Evolutionary conservation across 2,888 invertebrate genomes (phyloP), one percentile per base, ranked within the genome.

Genomic region (Euzetes globulus): DNA sequence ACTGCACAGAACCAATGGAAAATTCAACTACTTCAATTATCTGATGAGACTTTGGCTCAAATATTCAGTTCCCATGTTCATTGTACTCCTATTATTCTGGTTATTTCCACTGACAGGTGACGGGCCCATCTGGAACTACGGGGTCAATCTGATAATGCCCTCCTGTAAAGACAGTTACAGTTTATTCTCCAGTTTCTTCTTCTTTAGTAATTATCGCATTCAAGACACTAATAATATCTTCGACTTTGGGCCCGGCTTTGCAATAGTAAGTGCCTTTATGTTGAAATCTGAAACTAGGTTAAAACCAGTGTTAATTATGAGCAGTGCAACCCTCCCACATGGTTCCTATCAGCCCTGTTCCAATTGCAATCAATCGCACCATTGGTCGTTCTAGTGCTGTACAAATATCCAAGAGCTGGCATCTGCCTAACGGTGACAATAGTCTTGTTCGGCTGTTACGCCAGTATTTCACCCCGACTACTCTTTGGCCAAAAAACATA

Each of bases 271-370:
- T 17, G n/a, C 17, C n/a, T 37, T 68, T 13, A 37, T 60, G 17
- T 60, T 11, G 19, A 33, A 60, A 58, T 65, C 19, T 73, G n/a
- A n/a, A n/a, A n/a, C n/a, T n/a, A n/a, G n/a, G n/a, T n/a, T n/a
- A n/a, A n/a, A n/a, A n/a, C n/a, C n/a, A n/a, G n/a, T 13, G 2
- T 22, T 37, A 70, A 13, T 33, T 27, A 4, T 65, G n/a, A 65
- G 7, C 52, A 73, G 73, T 73, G 73, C 41, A 73, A 73, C 70
- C 73, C 73, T 7, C 73, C 73, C 5, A 73, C 73, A 19, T 73
- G 73, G 75, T 75, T 75, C n/a, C 29, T 75, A 27, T 63, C 63
- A 19, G 75, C 75, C 15, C 37, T 75, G 0, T 75, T 75, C 27
- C 75, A 75, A 47, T 37, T 75, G 13, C 75, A 75, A 47, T 19